Evolutionary conservation across 2,113 vertebrate genomes (phyloP).

Genomic region (Podocnemis expansa): DNA sequence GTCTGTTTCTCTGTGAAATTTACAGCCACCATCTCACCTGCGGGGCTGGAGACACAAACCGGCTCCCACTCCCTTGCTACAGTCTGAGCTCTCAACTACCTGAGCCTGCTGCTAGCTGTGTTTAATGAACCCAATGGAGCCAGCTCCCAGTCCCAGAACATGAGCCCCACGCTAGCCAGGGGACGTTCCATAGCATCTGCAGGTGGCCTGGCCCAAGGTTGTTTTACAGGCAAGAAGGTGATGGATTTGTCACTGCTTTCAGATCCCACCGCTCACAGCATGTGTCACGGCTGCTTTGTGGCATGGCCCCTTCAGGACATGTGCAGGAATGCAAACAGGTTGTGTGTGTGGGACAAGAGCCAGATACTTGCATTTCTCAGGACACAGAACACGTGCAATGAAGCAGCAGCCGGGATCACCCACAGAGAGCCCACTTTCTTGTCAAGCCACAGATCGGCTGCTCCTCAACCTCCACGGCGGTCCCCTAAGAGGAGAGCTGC

Average conservation of each 20-base stretch:
- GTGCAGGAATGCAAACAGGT: background rate
- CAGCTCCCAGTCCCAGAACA: fast-evolving
- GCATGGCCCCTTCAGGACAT: background rate
- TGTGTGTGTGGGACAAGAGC: background rate
- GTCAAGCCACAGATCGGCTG: background rate
- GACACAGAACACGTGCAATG: background rate
- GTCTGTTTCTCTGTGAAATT: background rate
- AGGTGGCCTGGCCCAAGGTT: no score
- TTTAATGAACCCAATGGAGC: fast-evolving
- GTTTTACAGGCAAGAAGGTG: background rate
- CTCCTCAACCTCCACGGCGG: background rate
- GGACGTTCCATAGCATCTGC: background rate
- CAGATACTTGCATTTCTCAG: background rate
- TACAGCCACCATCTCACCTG: background rate
- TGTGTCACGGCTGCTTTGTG: background rate
- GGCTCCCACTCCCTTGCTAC: background rate
- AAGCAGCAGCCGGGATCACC: background rate
- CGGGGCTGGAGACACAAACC: background rate
- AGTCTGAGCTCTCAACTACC: background rate
- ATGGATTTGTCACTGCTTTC: no score
- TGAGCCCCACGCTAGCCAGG: background rate
- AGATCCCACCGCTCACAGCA: background rate
- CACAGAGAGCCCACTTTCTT: background rate
- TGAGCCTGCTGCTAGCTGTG: background rate
- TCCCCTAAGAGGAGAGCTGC: background rate